phyloP scores from a whole-genome alignment of 1,140 invertebrate genomes.

The Nylanderia fulva region DNA sequence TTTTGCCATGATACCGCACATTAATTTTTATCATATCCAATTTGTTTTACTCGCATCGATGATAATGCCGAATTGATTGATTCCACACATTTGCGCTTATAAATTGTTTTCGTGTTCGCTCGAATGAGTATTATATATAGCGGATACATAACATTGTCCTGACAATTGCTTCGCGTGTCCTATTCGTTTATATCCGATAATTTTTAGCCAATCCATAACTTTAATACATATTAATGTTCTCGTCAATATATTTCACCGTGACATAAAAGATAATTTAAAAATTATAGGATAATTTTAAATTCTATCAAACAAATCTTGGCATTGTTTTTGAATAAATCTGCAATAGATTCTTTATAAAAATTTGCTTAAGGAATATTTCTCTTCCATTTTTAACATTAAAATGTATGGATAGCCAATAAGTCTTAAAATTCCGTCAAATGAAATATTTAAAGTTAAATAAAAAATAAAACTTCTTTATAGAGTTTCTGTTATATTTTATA shows the following conservation, averaged over 20 bases:
- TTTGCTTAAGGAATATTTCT: background rate
- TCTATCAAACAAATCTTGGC: background rate
- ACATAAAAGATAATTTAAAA: background rate
- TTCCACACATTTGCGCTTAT: slow-evolving; percentile 5
- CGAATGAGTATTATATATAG: background rate
- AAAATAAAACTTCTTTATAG: background rate
- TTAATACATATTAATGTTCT: background rate
- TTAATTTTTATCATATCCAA: slow-evolving; percentile 25
- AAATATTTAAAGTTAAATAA: background rate
- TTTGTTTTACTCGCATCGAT: background rate
- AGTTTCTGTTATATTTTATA: background rate
- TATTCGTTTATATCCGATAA: slow-evolving; percentile 28
- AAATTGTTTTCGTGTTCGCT: slow-evolving; percentile 21
- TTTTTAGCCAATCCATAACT: background rate
- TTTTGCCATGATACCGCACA: background rate
- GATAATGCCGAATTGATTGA: slow-evolving; percentile 30
- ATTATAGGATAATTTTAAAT: background rate
- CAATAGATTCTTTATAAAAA: background rate
- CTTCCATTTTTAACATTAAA: background rate
- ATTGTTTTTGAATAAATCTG: background rate
- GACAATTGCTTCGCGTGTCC: slow-evolving; percentile 25
- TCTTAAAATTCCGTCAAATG: background rate
- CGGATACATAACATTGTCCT: background rate
- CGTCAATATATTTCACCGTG: background rate
- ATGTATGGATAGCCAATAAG: background rate